Evolutionary conservation across 1,140 invertebrate genomes (phyloP), one percentile per base, ranked within the genome.

Genomic region (Formica exsecta): DNA sequence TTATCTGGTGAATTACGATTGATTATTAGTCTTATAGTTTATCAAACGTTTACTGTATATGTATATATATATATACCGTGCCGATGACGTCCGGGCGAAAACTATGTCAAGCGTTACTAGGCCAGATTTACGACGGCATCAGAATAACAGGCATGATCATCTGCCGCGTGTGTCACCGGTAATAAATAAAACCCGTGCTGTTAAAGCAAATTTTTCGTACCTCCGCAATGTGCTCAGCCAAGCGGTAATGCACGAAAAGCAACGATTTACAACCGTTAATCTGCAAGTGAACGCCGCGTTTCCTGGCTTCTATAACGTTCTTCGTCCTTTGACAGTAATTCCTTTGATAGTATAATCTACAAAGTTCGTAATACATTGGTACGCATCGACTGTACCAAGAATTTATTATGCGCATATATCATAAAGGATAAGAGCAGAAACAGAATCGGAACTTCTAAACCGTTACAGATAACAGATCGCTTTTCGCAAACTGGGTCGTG

Each of bases 261-360:
- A 77, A 77, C 81, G 71, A 89, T 88, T 89, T 88, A 89, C 25
- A 76, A 57, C 75, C 80, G 88, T 65, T 88, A 86, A 89, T 89
- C 77, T 71, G 59, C 77, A 32, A 54, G 59, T 65, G 38, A 48
- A 59, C 76, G 62, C 70, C 0, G 25, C 38, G 25, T 61, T 41
- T 22, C 19, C 51, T 44, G 32, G 32, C 19, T 41, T 51, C 22
- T 73, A 19, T 54, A 73, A 66, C 54, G 19, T 13, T 7, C 65
- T 77, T 79, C 61, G 66, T 61, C 51, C 68, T 73, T 74, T 74
- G 79, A 74, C 25, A 25, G n/a, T 83, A 83, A 83, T 74, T 61
- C 79, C 68, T 73, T 48, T 83, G 68, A 73, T 57, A 7, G 19
- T 11, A 59, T 83, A 83, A 83, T 83, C 79, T 48, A 74, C 38